Evolutionary conservation across 2,797 vertebrate genomes (phyloP).

Genomic region (Acipenser ruthenus): DNA sequence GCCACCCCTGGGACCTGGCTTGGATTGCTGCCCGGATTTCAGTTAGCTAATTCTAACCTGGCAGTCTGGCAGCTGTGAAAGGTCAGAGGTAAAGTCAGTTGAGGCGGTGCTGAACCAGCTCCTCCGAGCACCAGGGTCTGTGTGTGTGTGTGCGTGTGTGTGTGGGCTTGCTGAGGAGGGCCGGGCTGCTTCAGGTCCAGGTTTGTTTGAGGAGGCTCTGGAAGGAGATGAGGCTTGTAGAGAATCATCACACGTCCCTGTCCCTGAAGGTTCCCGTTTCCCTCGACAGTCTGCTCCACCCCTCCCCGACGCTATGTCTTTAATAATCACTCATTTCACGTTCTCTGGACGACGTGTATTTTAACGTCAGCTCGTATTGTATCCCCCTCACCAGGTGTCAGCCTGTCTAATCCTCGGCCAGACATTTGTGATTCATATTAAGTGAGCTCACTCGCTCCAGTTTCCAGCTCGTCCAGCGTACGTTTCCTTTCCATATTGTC

Average conservation of each 20-base stretch:
- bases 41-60: not conserved
- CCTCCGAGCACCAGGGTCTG: no score
- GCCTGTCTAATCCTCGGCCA: slow-evolving; percentile 16
- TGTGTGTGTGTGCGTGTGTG: no score
- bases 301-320: no score
- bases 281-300: no score
- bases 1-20: not conserved
- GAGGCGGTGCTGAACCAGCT: not conserved
- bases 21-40: not conserved
- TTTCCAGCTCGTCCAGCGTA: slow-evolving; percentile 4
- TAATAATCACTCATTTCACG: no score
- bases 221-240: no score
- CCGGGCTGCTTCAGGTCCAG: no score
- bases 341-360: no score
- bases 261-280: no score
- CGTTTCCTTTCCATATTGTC: slow-evolving; percentile 14
- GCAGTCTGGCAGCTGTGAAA: not conserved
- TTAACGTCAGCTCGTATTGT: not conserved
- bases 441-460: slow-evolving; percentile 15
- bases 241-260: no score
- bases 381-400: slow-evolving; percentile 11
- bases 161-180: no score
- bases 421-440: slow-evolving; percentile 18
- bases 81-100: not conserved
- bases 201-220: no score